Evolutionary conservation across 2,113 vertebrate species (phyloP).

Genomic region (Mixornis gularis): DNA sequence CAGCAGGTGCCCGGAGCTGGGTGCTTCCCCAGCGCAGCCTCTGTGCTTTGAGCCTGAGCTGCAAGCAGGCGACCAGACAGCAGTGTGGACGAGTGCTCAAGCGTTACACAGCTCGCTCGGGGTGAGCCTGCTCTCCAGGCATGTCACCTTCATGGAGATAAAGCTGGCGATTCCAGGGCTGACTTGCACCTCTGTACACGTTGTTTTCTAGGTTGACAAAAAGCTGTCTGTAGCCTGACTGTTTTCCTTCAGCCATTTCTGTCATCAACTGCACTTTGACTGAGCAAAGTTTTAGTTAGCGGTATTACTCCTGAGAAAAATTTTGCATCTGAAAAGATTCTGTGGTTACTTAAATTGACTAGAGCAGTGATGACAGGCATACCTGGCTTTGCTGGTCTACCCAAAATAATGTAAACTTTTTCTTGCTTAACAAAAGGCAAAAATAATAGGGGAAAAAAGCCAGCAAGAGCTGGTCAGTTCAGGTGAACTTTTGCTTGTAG

Average conservation of each 20-base stretch:
- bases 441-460: not conserved
- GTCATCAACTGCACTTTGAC: constrained; percentile 35
- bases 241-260: constrained; percentile 19
- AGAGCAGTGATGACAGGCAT: not conserved
- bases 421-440: not conserved
- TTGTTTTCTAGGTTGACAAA: constrained; percentile 53
- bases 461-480: not conserved
- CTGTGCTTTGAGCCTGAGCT: constrained; percentile 32
- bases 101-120: not conserved
- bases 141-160: constrained; percentile 49
- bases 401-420: not conserved
- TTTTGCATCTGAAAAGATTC: not conserved
- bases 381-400: not conserved
- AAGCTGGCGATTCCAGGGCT: constrained; percentile 47
- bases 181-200: constrained; percentile 38
- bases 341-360: not conserved
- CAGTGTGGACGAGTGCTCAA: constrained; percentile 37
- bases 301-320: not conserved
- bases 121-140: constrained; percentile 37
- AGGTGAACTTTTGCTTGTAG: not conserved
- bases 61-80: constrained; percentile 48
- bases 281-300: constrained; percentile 10
- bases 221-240: constrained; percentile 36
- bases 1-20: constrained; percentile 14
- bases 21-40: constrained; percentile 19